phyloP scores from a whole-genome alignment of 2,113 vertebrate genomes.

The Amblyornis subalaris region DNA sequence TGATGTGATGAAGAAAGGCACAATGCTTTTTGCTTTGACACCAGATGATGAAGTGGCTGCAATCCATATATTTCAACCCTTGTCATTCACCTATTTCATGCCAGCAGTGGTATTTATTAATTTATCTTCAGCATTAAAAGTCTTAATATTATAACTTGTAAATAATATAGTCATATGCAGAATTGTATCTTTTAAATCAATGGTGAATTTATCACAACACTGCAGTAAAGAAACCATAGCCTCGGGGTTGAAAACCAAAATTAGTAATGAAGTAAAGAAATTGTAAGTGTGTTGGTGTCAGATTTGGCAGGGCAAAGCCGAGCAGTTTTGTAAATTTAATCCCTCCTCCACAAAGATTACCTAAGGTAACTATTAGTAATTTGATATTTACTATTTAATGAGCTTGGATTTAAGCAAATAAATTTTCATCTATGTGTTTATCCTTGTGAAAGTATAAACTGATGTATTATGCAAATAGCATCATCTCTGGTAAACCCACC shows the following conservation, averaged over 20 bases:
- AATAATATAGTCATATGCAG: background rate
- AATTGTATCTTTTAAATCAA: background rate
- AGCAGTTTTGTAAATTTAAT: background rate
- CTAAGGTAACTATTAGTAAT: background rate
- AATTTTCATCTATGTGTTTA: background rate
- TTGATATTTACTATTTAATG: conserved; percentile 4
- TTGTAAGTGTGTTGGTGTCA: background rate
- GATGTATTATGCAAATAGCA: background rate
- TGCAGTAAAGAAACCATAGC: background rate
- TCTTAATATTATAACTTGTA: background rate
- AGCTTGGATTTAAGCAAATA: background rate
- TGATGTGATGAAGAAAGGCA: background rate
- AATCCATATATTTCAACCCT: background rate
- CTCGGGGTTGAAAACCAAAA: background rate
- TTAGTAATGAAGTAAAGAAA: background rate
- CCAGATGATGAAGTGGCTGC: background rate
- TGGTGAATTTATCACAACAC: background rate
- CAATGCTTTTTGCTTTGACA: background rate
- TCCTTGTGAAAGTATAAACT: background rate
- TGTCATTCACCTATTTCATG: background rate
- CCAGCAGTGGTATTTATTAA: background rate
- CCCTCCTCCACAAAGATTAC: background rate
- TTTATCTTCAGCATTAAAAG: background rate
- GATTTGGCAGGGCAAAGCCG: rapidly evolving
- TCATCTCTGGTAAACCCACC: background rate